Percentiles rank a stretch among this genome's conserved stretches.
Conservation (phyloP, 1,140 invertebrate species). For the Amphibalanus amphitrite region DNA sequence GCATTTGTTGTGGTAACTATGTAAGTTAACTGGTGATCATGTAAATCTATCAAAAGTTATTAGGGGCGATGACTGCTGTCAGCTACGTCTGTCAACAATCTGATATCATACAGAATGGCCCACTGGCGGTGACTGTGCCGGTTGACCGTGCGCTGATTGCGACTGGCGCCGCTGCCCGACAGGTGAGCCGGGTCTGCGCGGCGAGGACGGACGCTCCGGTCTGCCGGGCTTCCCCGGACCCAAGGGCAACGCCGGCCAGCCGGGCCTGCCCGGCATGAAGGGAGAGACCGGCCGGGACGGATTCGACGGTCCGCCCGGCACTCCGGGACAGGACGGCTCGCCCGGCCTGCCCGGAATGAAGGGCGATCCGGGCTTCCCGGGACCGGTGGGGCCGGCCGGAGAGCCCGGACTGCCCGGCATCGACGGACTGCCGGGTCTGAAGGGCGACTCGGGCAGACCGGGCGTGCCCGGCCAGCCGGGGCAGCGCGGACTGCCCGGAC, state of each 20-base stretch:
- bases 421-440: too few relatives aligned
- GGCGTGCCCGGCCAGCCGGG: conserved; percentile 19
- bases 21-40: too few relatives aligned
- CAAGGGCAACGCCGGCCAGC: conserved; percentile 42
- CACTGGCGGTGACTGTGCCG: too few relatives aligned
- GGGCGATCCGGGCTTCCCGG: conserved; percentile 43
- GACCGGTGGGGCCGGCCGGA: conserved; percentile 45
- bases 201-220: conserved; percentile 22
- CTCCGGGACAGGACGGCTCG: conserved; percentile 40
- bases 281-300: conserved; percentile 42
- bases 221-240: conserved; percentile 34
- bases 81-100: too few relatives aligned
- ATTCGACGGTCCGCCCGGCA: conserved; percentile 15
- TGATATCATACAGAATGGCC: too few relatives aligned
- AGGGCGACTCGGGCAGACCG: not conserved
- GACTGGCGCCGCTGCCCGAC: conserved; percentile 39
- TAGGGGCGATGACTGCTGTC: too few relatives aligned
- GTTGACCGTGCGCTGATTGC: conserved; percentile 31
- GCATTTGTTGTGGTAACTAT: too few relatives aligned
- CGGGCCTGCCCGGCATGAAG: conserved; percentile 43
- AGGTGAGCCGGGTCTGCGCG: conserved; percentile 44
- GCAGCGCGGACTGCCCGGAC: conserved; percentile 31
- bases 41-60: too few relatives aligned
- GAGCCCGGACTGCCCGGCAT: conserved; percentile 21
- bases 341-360: conserved; percentile 44